Conservation (phyloP, 2,113 vertebrate species). For the Alectura lathami region DNA sequence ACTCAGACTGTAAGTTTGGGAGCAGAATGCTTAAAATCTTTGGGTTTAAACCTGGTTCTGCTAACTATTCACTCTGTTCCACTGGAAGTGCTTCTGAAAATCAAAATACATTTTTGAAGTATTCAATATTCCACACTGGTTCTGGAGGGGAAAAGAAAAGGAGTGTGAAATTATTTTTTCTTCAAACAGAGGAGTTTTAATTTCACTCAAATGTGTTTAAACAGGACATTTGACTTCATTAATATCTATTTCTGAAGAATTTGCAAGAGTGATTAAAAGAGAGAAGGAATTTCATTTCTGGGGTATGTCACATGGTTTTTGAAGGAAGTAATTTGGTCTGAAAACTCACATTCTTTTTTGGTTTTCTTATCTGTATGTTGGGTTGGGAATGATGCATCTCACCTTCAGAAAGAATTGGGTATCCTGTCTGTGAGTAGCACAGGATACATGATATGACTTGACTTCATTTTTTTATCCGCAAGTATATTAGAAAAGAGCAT, state of each 20-base stretch:
- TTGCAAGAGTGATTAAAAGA: neutral
- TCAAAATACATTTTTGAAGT: neutral
- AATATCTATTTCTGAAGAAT: neutral
- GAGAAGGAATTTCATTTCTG: neutral
- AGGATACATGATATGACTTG: neutral
- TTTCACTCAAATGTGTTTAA: neutral
- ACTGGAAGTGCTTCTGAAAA: neutral
- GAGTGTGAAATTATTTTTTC: neutral
- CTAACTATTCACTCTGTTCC: neutral
- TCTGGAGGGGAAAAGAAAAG: neutral
- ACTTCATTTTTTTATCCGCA: neutral
- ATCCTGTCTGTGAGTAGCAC: neutral
- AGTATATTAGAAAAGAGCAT: neutral
- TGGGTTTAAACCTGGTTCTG: neutral
- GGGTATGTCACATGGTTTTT: neutral
- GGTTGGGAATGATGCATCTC: neutral
- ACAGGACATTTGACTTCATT: neutral
- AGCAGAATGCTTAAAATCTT: neutral
- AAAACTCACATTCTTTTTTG: neutral
- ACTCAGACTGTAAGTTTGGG: neutral
- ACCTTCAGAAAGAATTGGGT: neutral
- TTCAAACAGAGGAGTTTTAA: neutral
- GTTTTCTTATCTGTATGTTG: neutral
- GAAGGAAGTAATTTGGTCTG: neutral
- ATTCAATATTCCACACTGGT: rapidly evolving